These are phyloP conservation scores for Mystacides longicornis DNA, from an alignment of 2,888 invertebrate genomes.

Conservation along the genomic window DNA sequence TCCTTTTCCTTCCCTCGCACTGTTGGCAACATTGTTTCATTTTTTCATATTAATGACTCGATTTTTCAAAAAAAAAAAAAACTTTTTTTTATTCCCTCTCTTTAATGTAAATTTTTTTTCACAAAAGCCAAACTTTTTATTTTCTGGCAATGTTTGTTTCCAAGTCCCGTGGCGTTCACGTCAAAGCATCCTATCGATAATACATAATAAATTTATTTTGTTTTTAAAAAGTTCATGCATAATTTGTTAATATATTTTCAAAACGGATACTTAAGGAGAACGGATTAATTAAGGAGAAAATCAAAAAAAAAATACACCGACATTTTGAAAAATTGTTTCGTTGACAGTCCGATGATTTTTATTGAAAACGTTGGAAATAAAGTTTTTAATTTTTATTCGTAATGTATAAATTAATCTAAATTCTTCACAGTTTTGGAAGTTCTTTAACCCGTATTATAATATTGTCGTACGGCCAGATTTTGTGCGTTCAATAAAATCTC, in stretches of 20 bases:
- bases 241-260: not conserved
- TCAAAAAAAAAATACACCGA: not conserved
- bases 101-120: not conserved
- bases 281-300: not conserved
- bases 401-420: not conserved
- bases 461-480: not conserved
- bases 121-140: not conserved
- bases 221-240: not conserved
- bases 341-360: not conserved
- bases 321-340: too few relatives aligned
- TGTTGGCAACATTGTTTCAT: not conserved
- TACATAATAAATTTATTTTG: slow-evolving; percentile 2
- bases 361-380: not conserved
- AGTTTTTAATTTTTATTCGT: not conserved
- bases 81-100: not conserved
- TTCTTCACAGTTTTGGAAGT: slow-evolving; percentile 3
- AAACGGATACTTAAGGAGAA: not conserved
- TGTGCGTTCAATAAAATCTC: slow-evolving; percentile 9
- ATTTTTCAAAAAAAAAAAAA: not conserved
- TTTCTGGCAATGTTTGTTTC: not conserved
- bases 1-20: too few relatives aligned
- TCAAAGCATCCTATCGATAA: not conserved
- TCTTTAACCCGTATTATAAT: not conserved
- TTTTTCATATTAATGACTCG: not conserved
- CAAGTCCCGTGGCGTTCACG: not conserved